phyloP scores from a whole-genome alignment of 2,888 invertebrate genomes.

The Axea sp. region DNA sequence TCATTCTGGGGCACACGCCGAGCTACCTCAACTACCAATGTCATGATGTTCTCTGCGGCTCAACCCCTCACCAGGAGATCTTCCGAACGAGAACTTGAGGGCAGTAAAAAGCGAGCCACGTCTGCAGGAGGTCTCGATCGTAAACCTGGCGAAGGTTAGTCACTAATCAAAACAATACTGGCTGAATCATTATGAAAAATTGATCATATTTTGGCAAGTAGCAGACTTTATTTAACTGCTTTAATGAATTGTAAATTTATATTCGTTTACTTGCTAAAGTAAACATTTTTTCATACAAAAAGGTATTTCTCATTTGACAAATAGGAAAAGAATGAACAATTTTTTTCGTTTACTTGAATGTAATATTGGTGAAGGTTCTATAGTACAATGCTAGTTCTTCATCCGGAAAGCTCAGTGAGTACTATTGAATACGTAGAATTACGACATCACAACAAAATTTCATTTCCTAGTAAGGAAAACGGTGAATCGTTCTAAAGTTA shows the following conservation, averaged over 20 bases:
- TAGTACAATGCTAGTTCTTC: constrained; percentile 22
- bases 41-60: constrained; percentile 86
- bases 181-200: constrained; percentile 1
- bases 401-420: constrained; percentile 22
- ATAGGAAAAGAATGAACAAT: neutral
- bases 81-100: constrained; percentile 90
- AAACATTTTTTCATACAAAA: constrained; percentile 1
- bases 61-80: constrained; percentile 89
- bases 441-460: neutral
- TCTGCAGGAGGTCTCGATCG: constrained; percentile 87
- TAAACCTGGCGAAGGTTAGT: constrained; percentile 83
- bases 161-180: constrained; percentile 3
- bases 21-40: constrained; percentile 94
- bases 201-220: neutral
- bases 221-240: too few species aligned
- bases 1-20: constrained; percentile 91
- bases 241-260: too few species aligned
- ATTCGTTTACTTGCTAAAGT: constrained; percentile 2
- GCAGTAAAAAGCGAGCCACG: constrained; percentile 87
- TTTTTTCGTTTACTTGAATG: constrained; percentile 9
- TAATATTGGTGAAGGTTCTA: constrained; percentile 29
- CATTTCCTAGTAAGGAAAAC: neutral
- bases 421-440: constrained; percentile 25
- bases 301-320: neutral
- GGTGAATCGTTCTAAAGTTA: constrained; percentile 21